Percentiles rank a stretch among this genome's conserved stretches.
These are phyloP conservation scores for Manis pentadactyla DNA, from an alignment of 2,797 vertebrate species.

Conservation along the genomic window DNA sequence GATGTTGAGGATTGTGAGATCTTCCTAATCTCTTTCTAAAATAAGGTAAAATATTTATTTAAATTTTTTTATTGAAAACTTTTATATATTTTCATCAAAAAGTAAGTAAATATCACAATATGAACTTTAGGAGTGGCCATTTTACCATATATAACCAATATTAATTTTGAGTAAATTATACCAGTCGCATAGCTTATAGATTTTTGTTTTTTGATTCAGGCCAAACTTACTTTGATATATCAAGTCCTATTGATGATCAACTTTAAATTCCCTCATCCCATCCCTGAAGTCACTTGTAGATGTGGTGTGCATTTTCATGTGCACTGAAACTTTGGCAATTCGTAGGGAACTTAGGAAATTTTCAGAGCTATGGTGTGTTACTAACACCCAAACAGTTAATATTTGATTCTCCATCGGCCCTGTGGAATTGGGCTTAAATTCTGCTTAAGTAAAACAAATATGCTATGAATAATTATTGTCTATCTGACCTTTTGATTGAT, in stretches of 20 bases:
- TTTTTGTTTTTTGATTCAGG: not conserved
- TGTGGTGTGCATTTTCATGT: not conserved
- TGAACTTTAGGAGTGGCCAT: not conserved
- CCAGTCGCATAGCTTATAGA: accelerated
- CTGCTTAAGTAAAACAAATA: not conserved
- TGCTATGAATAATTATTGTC: not conserved
- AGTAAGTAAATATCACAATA: not conserved
- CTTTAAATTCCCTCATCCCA: not conserved
- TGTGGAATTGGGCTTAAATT: not conserved
- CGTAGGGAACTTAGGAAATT: not conserved
- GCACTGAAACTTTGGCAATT: not conserved
- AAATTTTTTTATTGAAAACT: not conserved
- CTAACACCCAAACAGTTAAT: not conserved
- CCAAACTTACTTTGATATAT: not conserved
- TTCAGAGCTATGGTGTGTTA: not conserved
- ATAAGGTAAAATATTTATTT: not conserved
- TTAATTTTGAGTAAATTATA: not conserved
- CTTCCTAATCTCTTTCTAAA: not conserved
- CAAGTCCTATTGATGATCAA: not conserved
- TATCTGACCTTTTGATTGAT: not conserved
- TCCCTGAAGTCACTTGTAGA: not conserved
- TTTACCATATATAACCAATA: not conserved
- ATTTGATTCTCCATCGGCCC: not conserved
- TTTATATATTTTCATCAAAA: not conserved
- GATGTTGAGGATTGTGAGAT: not conserved